Evolutionary conservation across 2,888 invertebrate genomes (phyloP).

Genomic region (Odontomyia ornata): DNA sequence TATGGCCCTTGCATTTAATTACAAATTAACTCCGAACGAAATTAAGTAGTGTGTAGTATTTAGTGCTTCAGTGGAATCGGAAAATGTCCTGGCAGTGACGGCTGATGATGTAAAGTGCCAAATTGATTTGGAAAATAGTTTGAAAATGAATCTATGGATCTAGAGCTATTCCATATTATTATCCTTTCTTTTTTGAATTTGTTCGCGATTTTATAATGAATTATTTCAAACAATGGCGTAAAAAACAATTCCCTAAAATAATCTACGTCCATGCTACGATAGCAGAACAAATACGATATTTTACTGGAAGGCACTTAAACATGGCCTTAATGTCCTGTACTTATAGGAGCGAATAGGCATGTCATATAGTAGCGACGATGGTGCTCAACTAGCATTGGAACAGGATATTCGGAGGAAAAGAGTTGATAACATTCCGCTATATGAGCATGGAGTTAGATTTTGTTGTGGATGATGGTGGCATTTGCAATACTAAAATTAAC

Average conservation of each 20-base stretch:
- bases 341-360: slow-evolving; percentile 18
- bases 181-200: no score
- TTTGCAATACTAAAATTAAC: slow-evolving; percentile 40
- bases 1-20: slow-evolving; percentile 44
- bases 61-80: neutral
- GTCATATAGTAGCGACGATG: slow-evolving; percentile 16
- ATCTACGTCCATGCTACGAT: slow-evolving; percentile 2
- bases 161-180: no score
- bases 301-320: slow-evolving; percentile 18
- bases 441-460: neutral
- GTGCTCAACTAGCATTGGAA: slow-evolving; percentile 7
- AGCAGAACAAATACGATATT: slow-evolving; percentile 21
- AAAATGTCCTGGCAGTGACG: neutral
- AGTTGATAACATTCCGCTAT: slow-evolving; percentile 6
- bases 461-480: slow-evolving; percentile 10
- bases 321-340: slow-evolving; percentile 36
- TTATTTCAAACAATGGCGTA: no score
- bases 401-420: slow-evolving; percentile 30
- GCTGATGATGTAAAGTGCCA: neutral
- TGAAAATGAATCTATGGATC: no score
- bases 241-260: neutral
- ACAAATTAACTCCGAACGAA: slow-evolving; percentile 42
- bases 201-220: no score
- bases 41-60: slow-evolving; percentile 36
- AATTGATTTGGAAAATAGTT: no score